These are phyloP conservation scores for Acropternis orthonyx DNA, from an alignment of 2,797 vertebrate species.

Conservation along the genomic window DNA sequence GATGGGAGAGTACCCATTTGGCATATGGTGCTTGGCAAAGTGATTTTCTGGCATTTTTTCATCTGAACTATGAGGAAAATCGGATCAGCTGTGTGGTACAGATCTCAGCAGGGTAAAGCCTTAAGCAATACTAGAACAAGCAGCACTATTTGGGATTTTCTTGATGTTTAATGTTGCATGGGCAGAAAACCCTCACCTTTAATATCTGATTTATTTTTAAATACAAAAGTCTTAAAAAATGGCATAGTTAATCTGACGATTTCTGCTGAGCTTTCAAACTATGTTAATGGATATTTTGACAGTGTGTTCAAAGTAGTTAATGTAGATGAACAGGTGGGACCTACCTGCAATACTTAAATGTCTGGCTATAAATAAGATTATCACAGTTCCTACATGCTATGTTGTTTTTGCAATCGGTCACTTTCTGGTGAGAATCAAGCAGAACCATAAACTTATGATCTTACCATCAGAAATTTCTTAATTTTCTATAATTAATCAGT, in stretches of 20 bases:
- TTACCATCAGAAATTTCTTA: not conserved
- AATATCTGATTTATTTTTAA: not conserved
- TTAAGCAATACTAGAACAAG: not conserved
- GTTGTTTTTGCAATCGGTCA: not conserved
- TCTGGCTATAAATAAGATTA: not conserved
- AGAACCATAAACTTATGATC: not conserved
- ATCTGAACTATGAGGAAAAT: not conserved
- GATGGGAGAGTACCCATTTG: not conserved
- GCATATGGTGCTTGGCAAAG: constrained; percentile 8
- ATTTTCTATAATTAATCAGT: not conserved
- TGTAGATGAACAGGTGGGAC: not conserved
- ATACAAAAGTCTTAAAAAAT: not conserved
- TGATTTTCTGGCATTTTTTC: not conserved
- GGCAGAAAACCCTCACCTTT: not conserved
- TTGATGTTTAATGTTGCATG: not conserved
- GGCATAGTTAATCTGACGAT: not conserved
- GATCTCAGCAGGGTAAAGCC: not conserved
- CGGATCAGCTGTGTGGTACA: not conserved
- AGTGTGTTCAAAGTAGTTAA: not conserved
- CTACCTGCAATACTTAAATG: not conserved
- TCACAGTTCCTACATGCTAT: not conserved
- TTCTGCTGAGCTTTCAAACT: not conserved
- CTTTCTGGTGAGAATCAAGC: not conserved
- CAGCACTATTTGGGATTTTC: not conserved
- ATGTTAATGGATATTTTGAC: not conserved